Evolutionary conservation across 2,797 vertebrate species (phyloP).

Genomic region (Melanotaenia pygmaea): DNA sequence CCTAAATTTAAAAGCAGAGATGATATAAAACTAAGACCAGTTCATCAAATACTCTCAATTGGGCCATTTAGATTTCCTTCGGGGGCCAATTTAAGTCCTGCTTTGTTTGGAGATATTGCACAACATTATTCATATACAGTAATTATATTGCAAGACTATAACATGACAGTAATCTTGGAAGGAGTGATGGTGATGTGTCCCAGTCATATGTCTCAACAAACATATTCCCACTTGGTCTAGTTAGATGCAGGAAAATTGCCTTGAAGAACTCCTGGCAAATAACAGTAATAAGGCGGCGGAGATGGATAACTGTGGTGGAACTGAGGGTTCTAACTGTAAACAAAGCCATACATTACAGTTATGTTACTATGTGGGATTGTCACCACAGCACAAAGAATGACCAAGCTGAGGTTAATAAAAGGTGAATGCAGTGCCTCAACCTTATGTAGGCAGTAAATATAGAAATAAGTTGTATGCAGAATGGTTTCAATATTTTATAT

Average conservation of each 20-base stretch:
- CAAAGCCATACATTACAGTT: conserved; percentile 78
- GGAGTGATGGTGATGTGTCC: conserved; percentile 89
- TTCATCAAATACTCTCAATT: conserved; percentile 79
- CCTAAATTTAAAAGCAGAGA: conserved; percentile 58
- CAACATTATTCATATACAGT: conserved; percentile 86
- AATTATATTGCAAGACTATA: conserved; percentile 89
- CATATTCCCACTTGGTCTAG: conserved; percentile 92
- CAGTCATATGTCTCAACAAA: conserved; percentile 88
- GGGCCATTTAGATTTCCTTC: conserved; percentile 74
- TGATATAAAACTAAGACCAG: conserved; percentile 70
- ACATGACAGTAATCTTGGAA: conserved; percentile 92
- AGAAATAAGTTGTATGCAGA: conserved; percentile 38
- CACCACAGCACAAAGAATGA: conserved; percentile 42
- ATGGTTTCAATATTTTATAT: conserved; percentile 20
- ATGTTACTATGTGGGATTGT: conserved; percentile 63
- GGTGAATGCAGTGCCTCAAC: conserved; percentile 38
- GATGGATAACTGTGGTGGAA: conserved; percentile 85
- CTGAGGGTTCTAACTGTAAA: conserved; percentile 72
- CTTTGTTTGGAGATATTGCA: conserved; percentile 84
- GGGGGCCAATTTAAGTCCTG: conserved; percentile 76
- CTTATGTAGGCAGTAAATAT: conserved; percentile 16
- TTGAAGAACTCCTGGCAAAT: conserved; percentile 89
- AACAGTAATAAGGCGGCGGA: conserved; percentile 85
- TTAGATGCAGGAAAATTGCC: conserved; percentile 88
- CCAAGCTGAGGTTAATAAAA: conserved; percentile 59